Percentiles rank a stretch among this genome's conserved stretches.
Evolutionary conservation across 1,140 invertebrate genomes (phyloP).

Genomic region (Orussus abietinus): DNA sequence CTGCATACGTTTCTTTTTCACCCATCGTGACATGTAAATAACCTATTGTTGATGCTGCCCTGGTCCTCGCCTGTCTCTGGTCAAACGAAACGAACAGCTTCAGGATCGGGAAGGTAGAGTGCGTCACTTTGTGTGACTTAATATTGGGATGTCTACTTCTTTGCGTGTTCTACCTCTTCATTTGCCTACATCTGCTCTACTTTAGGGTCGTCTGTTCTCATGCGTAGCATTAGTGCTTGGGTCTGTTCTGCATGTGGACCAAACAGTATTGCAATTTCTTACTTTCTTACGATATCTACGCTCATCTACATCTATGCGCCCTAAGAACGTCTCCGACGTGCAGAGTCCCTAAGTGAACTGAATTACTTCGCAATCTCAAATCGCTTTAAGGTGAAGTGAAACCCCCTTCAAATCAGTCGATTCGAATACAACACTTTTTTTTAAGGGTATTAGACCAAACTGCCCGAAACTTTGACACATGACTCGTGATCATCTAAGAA

Average conservation of each 20-base stretch:
- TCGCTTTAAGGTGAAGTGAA: no score
- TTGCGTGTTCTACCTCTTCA: constrained; percentile 61
- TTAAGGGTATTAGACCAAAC: no score
- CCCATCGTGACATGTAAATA: constrained; percentile 24
- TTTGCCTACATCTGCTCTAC: constrained; percentile 59
- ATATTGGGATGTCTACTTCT: constrained; percentile 62
- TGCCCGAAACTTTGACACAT: no score
- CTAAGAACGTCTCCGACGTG: no score
- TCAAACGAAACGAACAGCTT: constrained; percentile 52
- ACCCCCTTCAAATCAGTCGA: no score
- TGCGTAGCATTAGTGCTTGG: constrained; percentile 20
- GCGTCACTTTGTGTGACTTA: constrained; percentile 60
- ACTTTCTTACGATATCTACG: no score
- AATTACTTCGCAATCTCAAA: no score
- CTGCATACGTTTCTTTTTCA: constrained; percentile 9
- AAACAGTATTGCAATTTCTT: neutral
- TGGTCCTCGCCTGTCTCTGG: constrained; percentile 27
- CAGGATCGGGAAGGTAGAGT: constrained; percentile 70
- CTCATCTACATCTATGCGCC: no score
- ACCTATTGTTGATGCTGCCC: constrained; percentile 35
- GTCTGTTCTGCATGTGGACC: constrained; percentile 11
- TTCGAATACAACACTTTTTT: no score
- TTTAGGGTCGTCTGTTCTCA: constrained; percentile 21
- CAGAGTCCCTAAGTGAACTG: no score
- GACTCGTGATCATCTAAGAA: no score